Evolutionary conservation across 1,140 invertebrate species (phyloP), one percentile per base, ranked within the genome.

Genomic region (Cydia fagiglandana): DNA sequence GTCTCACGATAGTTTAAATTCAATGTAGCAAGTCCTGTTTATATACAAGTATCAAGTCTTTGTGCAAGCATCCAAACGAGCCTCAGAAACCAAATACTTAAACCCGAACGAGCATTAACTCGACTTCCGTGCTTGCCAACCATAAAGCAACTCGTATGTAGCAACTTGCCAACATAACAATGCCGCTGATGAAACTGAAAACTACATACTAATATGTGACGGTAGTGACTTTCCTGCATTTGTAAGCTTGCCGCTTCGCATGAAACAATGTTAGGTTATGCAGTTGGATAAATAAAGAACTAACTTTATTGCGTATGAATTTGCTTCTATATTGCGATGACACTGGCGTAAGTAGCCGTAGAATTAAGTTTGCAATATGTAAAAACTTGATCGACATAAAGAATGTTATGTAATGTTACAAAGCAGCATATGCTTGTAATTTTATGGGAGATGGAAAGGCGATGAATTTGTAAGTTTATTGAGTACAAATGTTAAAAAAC

Each of bases 401-500:
- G 20, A 61, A 61, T 61, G 56, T 61, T 61, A 24, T 20, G 20
- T 61, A 61, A 20, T 61, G 20, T 24, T 10, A 61, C 56, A 61
- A 61, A 61, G 56, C 24, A 61, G 56, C 56, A 61, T 61, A 61
- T 61, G 56, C 17, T 61, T 61, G 56, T 61, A 56, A 56, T 17
- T 56, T 61, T 61, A 61, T 20, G 20, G 2, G 56, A 24, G 20
- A 61, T 61, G 17, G 9, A 24, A 61, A 61, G 7, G 56, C 20
- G 20, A 61, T 61, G 17, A 24, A 24, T 24, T 61, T 24, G 5
- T 61, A 24, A 61, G 20, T 56, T 56, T 56, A n/a, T 56, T 56
- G 2, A 17, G n/a, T 56, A 56, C n/a, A 7, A 56, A 56, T 17
- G 53, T 17, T 6, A 17, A 56, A 30, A 17, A 56, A 17, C 7